Conservation (phyloP, 2,113 vertebrate species). For the Oplegnathus fasciatus region DNA sequence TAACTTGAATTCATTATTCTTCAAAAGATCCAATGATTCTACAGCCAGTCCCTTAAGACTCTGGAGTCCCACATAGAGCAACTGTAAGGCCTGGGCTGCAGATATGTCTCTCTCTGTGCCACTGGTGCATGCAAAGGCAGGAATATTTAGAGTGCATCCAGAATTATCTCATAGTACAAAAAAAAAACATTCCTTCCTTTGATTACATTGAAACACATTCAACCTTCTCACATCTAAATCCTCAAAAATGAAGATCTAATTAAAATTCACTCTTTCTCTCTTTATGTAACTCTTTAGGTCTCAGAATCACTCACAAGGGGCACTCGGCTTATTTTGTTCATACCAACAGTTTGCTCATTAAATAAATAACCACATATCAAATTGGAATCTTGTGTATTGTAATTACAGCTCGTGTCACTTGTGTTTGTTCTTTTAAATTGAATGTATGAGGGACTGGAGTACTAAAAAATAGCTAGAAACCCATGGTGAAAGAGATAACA, state of each 20-base stretch:
- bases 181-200: not conserved
- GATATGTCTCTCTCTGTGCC: not conserved
- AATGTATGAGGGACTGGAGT: conserved; percentile 12
- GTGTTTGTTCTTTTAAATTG: conserved; percentile 51
- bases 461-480: conserved; percentile 8
- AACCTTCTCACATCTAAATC: not conserved
- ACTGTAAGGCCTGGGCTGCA: not conserved
- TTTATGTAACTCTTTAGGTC: not conserved
- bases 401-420: conserved; percentile 43
- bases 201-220: not conserved
- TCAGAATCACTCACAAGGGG: conserved; percentile 6
- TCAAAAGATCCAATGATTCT: not conserved
- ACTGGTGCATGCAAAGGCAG: not conserved
- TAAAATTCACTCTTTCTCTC: conserved; percentile 9
- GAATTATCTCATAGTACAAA: not conserved
- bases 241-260: conserved; percentile 4
- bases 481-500: not conserved
- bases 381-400: conserved; percentile 36
- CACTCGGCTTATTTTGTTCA: conserved; percentile 32
- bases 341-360: conserved; percentile 48
- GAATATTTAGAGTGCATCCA: not conserved
- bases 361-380: conserved; percentile 46
- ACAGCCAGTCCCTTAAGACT: not conserved
- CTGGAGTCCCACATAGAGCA: not conserved
- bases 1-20: not conserved